phyloP scores from a whole-genome alignment of 2,888 invertebrate genomes.

The Rugalucina vietnamica region DNA sequence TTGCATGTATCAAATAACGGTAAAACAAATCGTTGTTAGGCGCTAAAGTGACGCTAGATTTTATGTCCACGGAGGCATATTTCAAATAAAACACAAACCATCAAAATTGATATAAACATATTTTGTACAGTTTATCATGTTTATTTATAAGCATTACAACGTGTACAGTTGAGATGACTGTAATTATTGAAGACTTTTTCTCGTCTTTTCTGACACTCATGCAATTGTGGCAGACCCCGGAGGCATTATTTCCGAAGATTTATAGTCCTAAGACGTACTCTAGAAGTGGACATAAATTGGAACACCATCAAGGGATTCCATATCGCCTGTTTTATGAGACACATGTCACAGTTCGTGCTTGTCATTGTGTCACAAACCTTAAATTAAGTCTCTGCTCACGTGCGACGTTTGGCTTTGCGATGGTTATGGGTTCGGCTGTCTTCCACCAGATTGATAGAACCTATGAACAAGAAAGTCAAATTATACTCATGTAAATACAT shows the following conservation, averaged over 20 bases:
- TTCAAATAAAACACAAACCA: too few species aligned
- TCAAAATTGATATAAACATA: too few species aligned
- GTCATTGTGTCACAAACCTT: conserved; percentile 49
- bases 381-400: neutral
- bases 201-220: conserved; percentile 16
- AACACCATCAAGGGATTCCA: conserved; percentile 59
- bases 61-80: too few species aligned
- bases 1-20: too few species aligned
- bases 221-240: neutral
- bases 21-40: too few species aligned
- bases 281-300: conserved; percentile 62
- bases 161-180: neutral
- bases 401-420: neutral
- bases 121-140: too few species aligned
- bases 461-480: neutral
- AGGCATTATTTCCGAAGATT: conserved; percentile 44
- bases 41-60: too few species aligned
- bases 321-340: conserved; percentile 61
- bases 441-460: too few species aligned
- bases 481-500: neutral
- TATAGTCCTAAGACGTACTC: conserved; percentile 60
- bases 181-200: conserved; percentile 8
- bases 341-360: conserved; percentile 60
- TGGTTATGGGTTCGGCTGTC: neutral
- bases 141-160: too few species aligned